Conservation (phyloP, 1,140 invertebrate species). For the Medauroidea extradentata region DNA sequence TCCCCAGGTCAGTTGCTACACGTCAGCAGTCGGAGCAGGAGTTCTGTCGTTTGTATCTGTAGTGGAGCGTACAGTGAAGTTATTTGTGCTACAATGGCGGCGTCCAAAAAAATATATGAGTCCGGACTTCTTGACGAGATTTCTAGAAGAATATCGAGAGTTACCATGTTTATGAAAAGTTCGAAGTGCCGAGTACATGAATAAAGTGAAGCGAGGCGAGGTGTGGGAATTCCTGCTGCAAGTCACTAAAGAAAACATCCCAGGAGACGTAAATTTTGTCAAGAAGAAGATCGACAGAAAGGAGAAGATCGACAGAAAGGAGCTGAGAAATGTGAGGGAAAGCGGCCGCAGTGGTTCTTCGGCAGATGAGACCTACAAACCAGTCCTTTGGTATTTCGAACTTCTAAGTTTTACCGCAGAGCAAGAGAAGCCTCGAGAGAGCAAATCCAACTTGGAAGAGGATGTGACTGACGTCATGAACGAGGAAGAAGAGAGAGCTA, state of each 20-base stretch:
- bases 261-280: too few species aligned
- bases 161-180: constrained; percentile 3
- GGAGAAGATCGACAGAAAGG: too few species aligned
- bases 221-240: too few species aligned
- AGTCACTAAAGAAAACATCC: too few species aligned
- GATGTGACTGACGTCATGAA: background rate
- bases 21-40: too few species aligned
- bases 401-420: constrained; percentile 10
- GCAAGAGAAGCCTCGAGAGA: constrained; percentile 9
- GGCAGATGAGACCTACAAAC: background rate
- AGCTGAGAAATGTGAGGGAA: background rate
- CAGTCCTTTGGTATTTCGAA: constrained; percentile 5
- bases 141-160: background rate
- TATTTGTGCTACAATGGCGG: too few species aligned
- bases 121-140: background rate
- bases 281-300: too few species aligned
- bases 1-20: too few species aligned
- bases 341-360: background rate
- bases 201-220: background rate
- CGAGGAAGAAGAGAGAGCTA: too few species aligned
- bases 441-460: constrained; percentile 5
- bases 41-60: too few species aligned
- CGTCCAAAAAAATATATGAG: too few species aligned
- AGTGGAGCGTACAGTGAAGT: too few species aligned
- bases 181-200: constrained; percentile 1